Evolutionary conservation across 2,797 vertebrate genomes (phyloP), one percentile per base, ranked within the genome.

Genomic region (Argya squamiceps): DNA sequence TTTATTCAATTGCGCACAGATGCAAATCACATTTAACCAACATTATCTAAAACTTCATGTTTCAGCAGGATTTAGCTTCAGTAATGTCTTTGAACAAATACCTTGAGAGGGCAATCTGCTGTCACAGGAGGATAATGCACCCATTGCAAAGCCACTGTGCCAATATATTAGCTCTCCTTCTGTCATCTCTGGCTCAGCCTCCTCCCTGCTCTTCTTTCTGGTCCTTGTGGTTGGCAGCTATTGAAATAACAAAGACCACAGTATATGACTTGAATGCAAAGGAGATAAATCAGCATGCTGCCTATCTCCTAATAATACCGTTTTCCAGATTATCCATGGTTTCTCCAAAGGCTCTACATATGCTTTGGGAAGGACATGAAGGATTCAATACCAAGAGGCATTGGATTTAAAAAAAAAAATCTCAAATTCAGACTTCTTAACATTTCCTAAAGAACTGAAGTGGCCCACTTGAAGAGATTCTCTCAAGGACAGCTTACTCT

Each of bases 141-240:
- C 68, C 87, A 37, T 67, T 77, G 68, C 39, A 60, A 92, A 84
- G 84, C 69, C 53, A 36, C 62, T 58, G 71, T 86, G 67, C 81
- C 91, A 82, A 67, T 73, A 63, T 59, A 89, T 84, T 44, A 78
- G 15, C 20, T 91, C 58, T 86, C 81, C 82, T 88, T 78, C 86
- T 94, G 79, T 75, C 79, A 71, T 88, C 69, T 89, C 82, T 93
- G 76, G 76, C 89, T 94, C 78, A 91, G 84, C 22, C 49, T 88
- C 77, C 83, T 34, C 22, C 19, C 59, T 1, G 4, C 82, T 80
- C 84, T 86, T 92, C 89, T 80, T 77, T 94, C 88, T 85, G 79
- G 58, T 93, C 65, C 85, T 92, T 86, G 73, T 76, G 60, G 73
- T 65, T 89, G 88, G 88, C 88, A 94, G 73, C 79, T 95, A 77